A percentile compares a stretch with the other conserved stretches of the same genome.
Conservation (phyloP, 2,797 vertebrate genomes). For the Fistularia commersonii region DNA sequence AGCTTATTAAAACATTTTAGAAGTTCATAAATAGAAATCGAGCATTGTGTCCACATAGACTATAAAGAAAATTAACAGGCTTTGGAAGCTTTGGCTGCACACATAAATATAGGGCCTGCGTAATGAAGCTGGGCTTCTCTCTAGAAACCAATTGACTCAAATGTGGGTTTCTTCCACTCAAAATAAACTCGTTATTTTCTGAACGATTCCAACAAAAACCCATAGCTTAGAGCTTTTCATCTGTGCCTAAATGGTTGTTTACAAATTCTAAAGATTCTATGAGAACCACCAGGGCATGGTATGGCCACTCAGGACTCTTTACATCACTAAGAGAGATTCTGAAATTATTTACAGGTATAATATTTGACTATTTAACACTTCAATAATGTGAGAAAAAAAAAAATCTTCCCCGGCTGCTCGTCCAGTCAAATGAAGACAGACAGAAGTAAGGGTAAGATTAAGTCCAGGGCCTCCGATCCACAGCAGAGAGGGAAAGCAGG, state of each 20-base stretch:
- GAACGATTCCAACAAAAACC: slow-evolving; percentile 5
- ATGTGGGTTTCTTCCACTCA: not conserved
- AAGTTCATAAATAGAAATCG: slow-evolving; percentile 30
- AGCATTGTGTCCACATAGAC: slow-evolving; percentile 11
- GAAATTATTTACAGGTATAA: slow-evolving; percentile 34
- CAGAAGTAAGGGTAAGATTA: slow-evolving; percentile 59
- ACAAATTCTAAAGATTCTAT: slow-evolving; percentile 15
- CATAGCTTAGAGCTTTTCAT: slow-evolving; percentile 10
- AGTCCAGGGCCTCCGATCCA: slow-evolving; percentile 54
- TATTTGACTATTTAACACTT: slow-evolving; percentile 28
- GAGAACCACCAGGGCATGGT: slow-evolving; percentile 10
- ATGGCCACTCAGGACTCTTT: slow-evolving; percentile 5
- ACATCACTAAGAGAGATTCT: slow-evolving; percentile 27
- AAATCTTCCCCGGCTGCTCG: slow-evolving; percentile 40
- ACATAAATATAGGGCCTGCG: slow-evolving; percentile 1
- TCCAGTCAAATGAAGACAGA: slow-evolving; percentile 47
- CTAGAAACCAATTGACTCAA: slow-evolving; percentile 10
- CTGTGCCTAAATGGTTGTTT: slow-evolving; percentile 18
- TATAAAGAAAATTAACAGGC: slow-evolving; percentile 30
- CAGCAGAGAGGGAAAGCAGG: slow-evolving; percentile 53
- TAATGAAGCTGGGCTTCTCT: slow-evolving; percentile 8
- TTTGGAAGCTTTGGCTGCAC: slow-evolving; percentile 15
- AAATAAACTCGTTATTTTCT: not conserved
- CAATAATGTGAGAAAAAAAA: slow-evolving; percentile 40
- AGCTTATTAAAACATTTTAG: slow-evolving; percentile 22